A percentile compares a stretch with the other conserved stretches of the same genome.
These are phyloP conservation scores for Dasypogon diadema DNA, from an alignment of 2,888 invertebrate genomes.

Conservation along the genomic window DNA sequence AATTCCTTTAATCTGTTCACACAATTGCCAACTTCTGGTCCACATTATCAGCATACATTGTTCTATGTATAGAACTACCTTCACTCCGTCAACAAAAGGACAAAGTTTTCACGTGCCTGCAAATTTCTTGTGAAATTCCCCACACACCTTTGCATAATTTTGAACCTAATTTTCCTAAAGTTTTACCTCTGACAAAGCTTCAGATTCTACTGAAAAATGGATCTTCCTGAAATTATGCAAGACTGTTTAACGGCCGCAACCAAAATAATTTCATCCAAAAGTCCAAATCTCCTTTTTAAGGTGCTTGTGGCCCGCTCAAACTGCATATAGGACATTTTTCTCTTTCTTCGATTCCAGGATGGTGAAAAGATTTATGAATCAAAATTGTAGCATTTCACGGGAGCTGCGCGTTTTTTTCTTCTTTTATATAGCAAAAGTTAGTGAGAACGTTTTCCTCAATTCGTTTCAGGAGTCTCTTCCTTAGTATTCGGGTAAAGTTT, in stretches of 20 bases:
- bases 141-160: no score
- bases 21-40: no score
- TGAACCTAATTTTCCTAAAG: no score
- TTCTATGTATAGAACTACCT: no score
- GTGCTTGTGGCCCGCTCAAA: not conserved
- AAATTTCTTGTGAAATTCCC: no score
- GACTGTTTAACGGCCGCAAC: not conserved
- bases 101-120: no score
- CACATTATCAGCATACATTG: no score
- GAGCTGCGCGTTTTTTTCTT: constrained; percentile 10
- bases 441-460: constrained; percentile 23
- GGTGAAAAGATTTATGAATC: constrained; percentile 39
- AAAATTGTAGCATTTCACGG: constrained; percentile 15
- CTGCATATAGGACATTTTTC: constrained; percentile 8
- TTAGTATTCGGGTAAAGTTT: constrained; percentile 24
- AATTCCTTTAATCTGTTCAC: no score
- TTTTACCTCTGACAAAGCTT: no score
- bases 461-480: constrained; percentile 12
- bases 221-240: not conserved
- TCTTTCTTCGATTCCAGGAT: not conserved
- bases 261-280: not conserved
- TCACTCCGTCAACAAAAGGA: no score
- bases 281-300: not conserved
- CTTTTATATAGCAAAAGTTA: constrained; percentile 2
- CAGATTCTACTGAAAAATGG: not conserved